These are phyloP conservation scores for Argyresthia albistria DNA, from an alignment of 2,888 invertebrate species.

Conservation along the genomic window DNA sequence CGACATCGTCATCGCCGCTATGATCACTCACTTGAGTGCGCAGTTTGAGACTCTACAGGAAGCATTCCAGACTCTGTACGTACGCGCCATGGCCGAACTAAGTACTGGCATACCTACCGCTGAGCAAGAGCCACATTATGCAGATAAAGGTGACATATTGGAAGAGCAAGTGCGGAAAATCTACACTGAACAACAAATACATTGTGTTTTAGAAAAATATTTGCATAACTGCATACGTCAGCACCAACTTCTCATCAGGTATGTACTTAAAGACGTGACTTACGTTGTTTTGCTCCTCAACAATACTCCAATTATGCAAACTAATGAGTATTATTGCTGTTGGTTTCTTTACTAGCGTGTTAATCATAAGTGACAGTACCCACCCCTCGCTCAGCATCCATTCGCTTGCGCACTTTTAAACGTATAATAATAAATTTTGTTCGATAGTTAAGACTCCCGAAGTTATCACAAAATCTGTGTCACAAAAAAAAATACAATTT, in stretches of 20 bases:
- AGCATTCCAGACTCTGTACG: slow-evolving; percentile 45
- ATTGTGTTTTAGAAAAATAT: slow-evolving; percentile 33
- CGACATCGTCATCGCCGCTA: slow-evolving; percentile 56
- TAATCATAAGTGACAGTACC: no score
- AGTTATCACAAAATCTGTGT: no score
- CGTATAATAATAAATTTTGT: no score
- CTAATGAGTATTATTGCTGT: no score
- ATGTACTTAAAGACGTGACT: slow-evolving; percentile 10
- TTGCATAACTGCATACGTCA: slow-evolving; percentile 47
- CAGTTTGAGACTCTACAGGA: slow-evolving; percentile 51
- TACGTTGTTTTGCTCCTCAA: not conserved
- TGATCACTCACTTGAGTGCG: slow-evolving; percentile 57
- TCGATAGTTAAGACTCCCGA: no score
- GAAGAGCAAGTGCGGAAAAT: slow-evolving; percentile 29
- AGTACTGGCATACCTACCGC: slow-evolving; percentile 19
- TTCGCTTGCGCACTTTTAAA: no score
- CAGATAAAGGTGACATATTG: not conserved
- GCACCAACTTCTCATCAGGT: slow-evolving; percentile 54
- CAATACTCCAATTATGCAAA: no score
- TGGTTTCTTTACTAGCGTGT: no score
- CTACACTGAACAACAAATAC: slow-evolving; percentile 35
- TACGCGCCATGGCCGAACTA: slow-evolving; percentile 38
- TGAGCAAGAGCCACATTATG: slow-evolving; percentile 12
- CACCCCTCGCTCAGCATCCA: no score
- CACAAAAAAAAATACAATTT: no score